Evolutionary conservation across 92 coral and sea anemone species (phyloP).

Genomic region (Diadumene lineata): DNA sequence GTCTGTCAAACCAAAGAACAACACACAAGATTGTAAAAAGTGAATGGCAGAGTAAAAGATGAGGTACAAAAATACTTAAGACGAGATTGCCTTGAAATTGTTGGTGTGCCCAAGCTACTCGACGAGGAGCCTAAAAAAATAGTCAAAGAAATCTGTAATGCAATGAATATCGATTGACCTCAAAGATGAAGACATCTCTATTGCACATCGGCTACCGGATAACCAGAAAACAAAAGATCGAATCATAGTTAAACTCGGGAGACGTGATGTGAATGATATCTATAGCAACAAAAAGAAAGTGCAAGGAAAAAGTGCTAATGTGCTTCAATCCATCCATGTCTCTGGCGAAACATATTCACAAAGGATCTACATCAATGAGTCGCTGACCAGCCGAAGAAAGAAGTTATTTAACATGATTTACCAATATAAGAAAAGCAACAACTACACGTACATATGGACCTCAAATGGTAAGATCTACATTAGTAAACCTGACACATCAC

Average conservation of each 20-base stretch:
- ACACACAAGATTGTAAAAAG: not conserved
- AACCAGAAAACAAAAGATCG: constrained; percentile 26
- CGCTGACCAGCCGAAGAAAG: not conserved
- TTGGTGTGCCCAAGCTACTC: constrained; percentile 18
- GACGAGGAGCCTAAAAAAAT: constrained; percentile 7
- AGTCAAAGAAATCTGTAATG: constrained; percentile 12
- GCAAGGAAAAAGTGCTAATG: constrained; percentile 18
- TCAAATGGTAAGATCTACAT: no score
- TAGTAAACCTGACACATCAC: no score
- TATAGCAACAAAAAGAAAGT: constrained; percentile 14
- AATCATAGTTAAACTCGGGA: constrained; percentile 23
- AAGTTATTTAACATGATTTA: not conserved
- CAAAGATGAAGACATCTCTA: constrained; percentile 27
- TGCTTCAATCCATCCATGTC: constrained; percentile 14
- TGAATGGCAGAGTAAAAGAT: not conserved
- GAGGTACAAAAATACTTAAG: constrained; percentile 25
- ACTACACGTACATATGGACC: no score
- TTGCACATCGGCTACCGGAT: constrained; percentile 19
- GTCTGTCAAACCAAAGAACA: not conserved
- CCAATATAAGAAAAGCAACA: not conserved
- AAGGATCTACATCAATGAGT: not conserved
- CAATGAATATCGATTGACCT: constrained; percentile 8
- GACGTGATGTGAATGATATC: constrained; percentile 16
- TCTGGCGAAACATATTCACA: not conserved
- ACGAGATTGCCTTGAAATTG: constrained; percentile 27